Base-by-base conservation (phyloP, 2,888 invertebrate genomes). In the Acanthosepion pharaonis region DNA sequence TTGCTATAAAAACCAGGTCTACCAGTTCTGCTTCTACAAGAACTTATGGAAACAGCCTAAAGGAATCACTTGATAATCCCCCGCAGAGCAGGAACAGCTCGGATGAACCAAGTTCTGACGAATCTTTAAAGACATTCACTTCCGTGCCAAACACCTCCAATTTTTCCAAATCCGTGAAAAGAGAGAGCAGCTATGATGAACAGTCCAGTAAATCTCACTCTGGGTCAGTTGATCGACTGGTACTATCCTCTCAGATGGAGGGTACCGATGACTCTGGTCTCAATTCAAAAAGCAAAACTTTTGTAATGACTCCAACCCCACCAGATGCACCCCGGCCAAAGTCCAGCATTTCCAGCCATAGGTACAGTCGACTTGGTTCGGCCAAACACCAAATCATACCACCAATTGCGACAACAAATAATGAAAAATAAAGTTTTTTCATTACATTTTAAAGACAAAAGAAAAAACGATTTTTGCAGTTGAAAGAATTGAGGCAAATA, bases 331-430 rank as follows among this genome's bases (percentile, higher is more conserved):
- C 96, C 18, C 95, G 96, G 91, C 96, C 96, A 15, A 95, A 95
- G 6, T 96, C 96, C 91, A 95, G 95, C 92, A 95, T 95, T 94
- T 49, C 92, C 42, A 78, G 53, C 49, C 25, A 33, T 25, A 33
- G n/a, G 5, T 28, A 15, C n/a, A 93, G 94, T 42, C 95, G 97
- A 94, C 97, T 97, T 48, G 97, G 97, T 18, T 97, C 97, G 55
- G 95, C 96, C 15, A 96, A 96, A 95, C 97, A 96, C 95, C 95
- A 95, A 95, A 96, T 97, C 78, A 95, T 97, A 95, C 97, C 97
- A 93, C 97, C 97, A 53, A 97, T 97, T 33, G 93, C 92, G 91
- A 28, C 92, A 51, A n/a, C n/a, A 33, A 18, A 78, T 33, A 15
- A 18, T n/a, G n/a, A 78, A n/a, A 78, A n/a, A n/a, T 78, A 78